Evolutionary conservation across 2,797 vertebrate genomes (phyloP).

Genomic region (Sebastes trivittatus): DNA sequence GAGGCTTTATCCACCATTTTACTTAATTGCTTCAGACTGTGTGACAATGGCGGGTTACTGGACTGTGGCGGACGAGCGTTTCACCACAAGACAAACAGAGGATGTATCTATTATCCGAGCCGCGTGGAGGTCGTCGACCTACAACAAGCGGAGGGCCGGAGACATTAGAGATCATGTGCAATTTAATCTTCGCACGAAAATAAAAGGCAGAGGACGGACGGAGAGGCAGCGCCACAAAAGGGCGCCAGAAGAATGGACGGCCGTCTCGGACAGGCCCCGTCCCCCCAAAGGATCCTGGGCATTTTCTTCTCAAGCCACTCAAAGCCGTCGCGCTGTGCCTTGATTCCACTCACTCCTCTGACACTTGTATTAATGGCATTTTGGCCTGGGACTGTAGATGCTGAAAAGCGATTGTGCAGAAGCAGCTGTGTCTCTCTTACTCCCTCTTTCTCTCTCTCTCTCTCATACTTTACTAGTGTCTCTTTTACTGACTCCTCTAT

Average conservation of each 20-base stretch:
- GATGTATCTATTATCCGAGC: constrained; percentile 98
- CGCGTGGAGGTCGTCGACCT: constrained; percentile 91
- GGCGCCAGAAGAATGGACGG: constrained; percentile 88
- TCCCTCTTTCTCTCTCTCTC: constrained; percentile 52
- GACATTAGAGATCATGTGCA: constrained; percentile 97
- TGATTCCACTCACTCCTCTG: constrained; percentile 89
- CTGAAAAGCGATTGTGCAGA: constrained; percentile 88
- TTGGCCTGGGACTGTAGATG: constrained; percentile 89
- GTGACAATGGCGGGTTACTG: constrained; percentile 92
- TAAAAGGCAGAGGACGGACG: constrained; percentile 76
- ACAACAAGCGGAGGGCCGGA: constrained; percentile 87
- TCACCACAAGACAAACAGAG: constrained; percentile 83
- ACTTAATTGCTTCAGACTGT: constrained; percentile 96
- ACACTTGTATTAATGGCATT: constrained; percentile 97
- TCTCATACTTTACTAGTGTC: constrained; percentile 76
- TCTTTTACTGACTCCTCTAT: constrained; percentile 74
- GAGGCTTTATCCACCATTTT: constrained; percentile 88
- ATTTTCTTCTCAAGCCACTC: constrained; percentile 88
- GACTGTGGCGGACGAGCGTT: constrained; percentile 89
- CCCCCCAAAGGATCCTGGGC: constrained; percentile 85
- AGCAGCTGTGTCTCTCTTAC: constrained; percentile 86
- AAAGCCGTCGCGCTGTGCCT: constrained; percentile 78
- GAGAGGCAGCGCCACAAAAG: constrained; percentile 88
- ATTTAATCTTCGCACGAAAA: constrained; percentile 99
- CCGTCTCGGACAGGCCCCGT: constrained; percentile 79